phyloP scores from a whole-genome alignment of 2,797 vertebrate species.

The Glossophaga mutica region DNA sequence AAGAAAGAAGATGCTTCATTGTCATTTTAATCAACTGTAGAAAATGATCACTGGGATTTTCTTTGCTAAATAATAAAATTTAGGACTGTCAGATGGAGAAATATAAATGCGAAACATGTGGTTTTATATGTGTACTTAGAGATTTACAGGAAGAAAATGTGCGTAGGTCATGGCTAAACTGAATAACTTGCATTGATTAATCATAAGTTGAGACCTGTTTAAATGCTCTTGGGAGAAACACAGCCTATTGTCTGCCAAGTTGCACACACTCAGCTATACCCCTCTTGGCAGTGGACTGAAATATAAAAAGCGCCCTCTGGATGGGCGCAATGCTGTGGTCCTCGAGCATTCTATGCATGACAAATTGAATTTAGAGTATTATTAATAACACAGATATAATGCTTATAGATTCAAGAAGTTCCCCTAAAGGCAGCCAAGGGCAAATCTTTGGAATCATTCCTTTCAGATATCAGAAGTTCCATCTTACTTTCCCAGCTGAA shows the following conservation, averaged over 20 bases:
- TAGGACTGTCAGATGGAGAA: not conserved
- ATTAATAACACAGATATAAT: not conserved
- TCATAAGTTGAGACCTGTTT: not conserved
- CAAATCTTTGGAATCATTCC: not conserved
- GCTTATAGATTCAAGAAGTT: not conserved
- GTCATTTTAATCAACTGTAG: conserved; percentile 33
- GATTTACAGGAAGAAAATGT: conserved; percentile 25
- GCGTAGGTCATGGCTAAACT: not conserved
- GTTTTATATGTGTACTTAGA: not conserved
- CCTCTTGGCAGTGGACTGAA: not conserved
- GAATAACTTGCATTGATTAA: not conserved
- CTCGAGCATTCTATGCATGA: not conserved
- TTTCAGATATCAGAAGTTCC: not conserved
- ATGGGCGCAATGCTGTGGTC: not conserved
- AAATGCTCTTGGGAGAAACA: not conserved
- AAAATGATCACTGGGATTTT: not conserved
- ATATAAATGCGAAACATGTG: not conserved
- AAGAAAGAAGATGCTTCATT: not conserved
- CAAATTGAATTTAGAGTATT: not conserved
- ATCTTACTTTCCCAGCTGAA: not conserved
- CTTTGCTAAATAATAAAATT: conserved; percentile 29
- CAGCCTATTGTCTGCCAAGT: not conserved
- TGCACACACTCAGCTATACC: not conserved
- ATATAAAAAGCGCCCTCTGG: not conserved
- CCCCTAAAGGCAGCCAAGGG: not conserved